Evolutionary conservation across 2,888 invertebrate species (phyloP).

Genomic region (Scelioninae gen. 1): DNA sequence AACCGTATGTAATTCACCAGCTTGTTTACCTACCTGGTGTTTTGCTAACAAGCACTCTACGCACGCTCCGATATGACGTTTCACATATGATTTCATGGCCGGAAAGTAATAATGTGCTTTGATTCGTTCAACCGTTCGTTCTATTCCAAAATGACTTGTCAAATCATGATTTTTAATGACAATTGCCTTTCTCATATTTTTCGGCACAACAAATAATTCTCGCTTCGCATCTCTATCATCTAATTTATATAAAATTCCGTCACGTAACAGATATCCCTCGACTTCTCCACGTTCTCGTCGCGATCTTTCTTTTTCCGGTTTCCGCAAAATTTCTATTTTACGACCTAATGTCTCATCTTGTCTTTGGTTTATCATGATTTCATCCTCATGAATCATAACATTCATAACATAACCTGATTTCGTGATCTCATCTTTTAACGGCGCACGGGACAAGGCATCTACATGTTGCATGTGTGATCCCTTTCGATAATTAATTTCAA

Average conservation of each 20-base stretch:
- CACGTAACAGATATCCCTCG: slow-evolving; percentile 9
- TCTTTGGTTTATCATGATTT: slow-evolving; percentile 12
- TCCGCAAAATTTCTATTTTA: slow-evolving; percentile 8
- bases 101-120: too few relatives aligned
- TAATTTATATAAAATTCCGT: neutral
- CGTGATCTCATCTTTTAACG: neutral
- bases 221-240: neutral
- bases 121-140: too few relatives aligned
- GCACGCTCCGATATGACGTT: neutral
- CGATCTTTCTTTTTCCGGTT: neutral
- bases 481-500: neutral
- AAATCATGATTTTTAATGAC: neutral
- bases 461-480: neutral
- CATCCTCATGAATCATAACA: neutral
- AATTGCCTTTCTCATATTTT: neutral
- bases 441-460: neutral
- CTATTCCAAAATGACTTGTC: neutral
- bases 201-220: neutral
- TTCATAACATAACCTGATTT: neutral
- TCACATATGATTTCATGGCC: neutral
- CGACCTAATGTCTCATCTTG: neutral
- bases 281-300: neutral
- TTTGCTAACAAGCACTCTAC: too few relatives aligned
- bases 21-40: too few relatives aligned
- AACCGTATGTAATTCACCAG: too few relatives aligned